Evolutionary conservation across 2,113 vertebrate species (phyloP).

Genomic region (Phrynosoma blainvillii): DNA sequence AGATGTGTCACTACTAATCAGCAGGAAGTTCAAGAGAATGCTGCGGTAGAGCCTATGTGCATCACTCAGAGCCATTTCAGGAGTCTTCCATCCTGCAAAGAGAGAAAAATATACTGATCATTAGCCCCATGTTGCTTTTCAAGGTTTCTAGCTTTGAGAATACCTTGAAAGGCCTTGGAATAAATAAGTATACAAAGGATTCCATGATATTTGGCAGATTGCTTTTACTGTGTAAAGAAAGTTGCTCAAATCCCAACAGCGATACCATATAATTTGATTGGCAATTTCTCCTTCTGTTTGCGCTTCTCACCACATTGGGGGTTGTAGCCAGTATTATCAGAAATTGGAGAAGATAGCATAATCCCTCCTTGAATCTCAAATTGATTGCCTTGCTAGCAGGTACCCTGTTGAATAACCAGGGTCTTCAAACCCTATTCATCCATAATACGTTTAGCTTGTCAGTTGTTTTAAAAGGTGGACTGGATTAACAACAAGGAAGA

Average conservation of each 20-base stretch:
- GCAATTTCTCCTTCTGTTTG: background rate
- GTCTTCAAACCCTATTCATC: background rate
- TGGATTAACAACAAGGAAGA: background rate
- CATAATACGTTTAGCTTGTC: background rate
- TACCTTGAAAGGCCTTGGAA: background rate
- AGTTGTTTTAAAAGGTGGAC: background rate
- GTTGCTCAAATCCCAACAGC: background rate
- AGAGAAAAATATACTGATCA: rapidly evolving
- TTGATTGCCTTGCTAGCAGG: background rate
- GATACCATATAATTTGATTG: background rate
- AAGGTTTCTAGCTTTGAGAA: background rate
- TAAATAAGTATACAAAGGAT: background rate
- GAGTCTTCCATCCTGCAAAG: constrained; percentile 79
- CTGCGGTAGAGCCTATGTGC: constrained; percentile 88
- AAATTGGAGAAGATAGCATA: background rate
- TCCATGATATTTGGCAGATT: background rate
- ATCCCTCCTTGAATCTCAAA: background rate
- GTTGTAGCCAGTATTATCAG: background rate
- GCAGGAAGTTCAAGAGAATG: constrained; percentile 77
- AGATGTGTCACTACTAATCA: constrained; percentile 80
- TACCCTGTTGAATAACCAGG: background rate
- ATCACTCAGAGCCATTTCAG: constrained; percentile 81
- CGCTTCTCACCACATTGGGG: no score
- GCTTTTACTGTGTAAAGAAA: background rate
- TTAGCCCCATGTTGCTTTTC: background rate